These are phyloP conservation scores for Agelaius phoeniceus DNA, from an alignment of 2,113 vertebrate species.

Conservation along the genomic window DNA sequence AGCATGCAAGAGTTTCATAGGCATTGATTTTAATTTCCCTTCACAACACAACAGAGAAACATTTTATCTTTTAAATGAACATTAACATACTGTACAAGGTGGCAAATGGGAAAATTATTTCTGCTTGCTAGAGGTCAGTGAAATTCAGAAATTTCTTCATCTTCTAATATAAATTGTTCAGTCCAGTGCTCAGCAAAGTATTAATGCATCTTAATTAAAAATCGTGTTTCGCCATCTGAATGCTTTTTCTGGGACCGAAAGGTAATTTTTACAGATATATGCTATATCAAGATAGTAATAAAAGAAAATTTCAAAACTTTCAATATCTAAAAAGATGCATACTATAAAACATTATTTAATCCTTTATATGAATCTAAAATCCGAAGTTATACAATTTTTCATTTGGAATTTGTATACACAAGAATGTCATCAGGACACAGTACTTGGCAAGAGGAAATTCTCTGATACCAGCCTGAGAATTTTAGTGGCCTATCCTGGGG, in stretches of 20 bases:
- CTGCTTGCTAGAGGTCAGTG: neutral
- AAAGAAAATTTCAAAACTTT: neutral
- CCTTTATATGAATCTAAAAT: neutral
- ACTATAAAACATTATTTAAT: neutral
- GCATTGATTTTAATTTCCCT: constrained; percentile 1
- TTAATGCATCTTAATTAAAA: neutral
- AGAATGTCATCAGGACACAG: neutral
- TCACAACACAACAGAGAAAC: neutral
- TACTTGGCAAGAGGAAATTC: neutral
- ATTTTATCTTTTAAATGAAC: neutral
- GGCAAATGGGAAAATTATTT: neutral
- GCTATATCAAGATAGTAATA: neutral
- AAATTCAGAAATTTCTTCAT: neutral
- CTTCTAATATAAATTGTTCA: neutral
- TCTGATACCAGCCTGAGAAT: neutral
- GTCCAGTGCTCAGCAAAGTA: neutral
- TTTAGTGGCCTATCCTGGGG: neutral
- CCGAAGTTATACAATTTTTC: neutral
- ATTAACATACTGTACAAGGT: neutral
- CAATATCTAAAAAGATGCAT: neutral
- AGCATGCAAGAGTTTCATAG: neutral
- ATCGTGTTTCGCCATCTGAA: neutral
- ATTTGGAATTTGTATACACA: neutral
- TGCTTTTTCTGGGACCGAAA: neutral
- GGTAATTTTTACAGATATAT: neutral